Base-by-base conservation (phyloP, 2,797 vertebrate genomes). In the Malacoctenus gilli region DNA sequence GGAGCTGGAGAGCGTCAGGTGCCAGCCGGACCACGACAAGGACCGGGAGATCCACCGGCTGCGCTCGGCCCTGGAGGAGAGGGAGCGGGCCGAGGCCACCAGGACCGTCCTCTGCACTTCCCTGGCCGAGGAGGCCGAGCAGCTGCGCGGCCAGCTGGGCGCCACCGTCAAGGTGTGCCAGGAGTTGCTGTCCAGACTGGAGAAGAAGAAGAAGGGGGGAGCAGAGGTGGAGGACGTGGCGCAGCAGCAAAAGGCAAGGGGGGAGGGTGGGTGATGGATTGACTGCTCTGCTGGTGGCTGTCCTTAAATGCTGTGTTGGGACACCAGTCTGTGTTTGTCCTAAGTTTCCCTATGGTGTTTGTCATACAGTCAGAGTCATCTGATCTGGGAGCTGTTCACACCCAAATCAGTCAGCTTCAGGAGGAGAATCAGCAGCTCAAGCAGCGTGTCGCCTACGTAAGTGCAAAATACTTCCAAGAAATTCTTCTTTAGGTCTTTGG, bases 91-190 rank as follows among this genome's bases (percentile, higher is more conserved):
- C 0, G 91, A 91, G 77, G 94, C 94, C 3, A 94, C 95, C 61
- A 89, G 90, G 0, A 82, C 91, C 0, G 83, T 95, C 1, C 85
- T 97, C 21, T 97, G 94, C 78, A 91, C 86, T 5, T 96, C 95
- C 0, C 83, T 98, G 75, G 91, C 86, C 0, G 91, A 93, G 5
- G 95, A 98, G 88, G 91, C 90, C 0, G 91, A 93, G 10, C 92
- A 94, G 77, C 93, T 98, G 13, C 92, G 92, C 7, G 65, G 85
- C 20, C 94, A 95, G 14, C 88, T 98, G 0, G 90, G 90, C 0
- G 75, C 92, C 20, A 97, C 95, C 0, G 93, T 95, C 32, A 90
- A 91, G 79, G 94, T 97, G 91, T 98, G 96, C 68, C 94, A 96
- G 68, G 94, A 94, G 13, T 91, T 98, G 67, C 91, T 94, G 80